Evolutionary conservation across 2,797 vertebrate species (phyloP).

Genomic region (Pitangus sulphuratus): DNA sequence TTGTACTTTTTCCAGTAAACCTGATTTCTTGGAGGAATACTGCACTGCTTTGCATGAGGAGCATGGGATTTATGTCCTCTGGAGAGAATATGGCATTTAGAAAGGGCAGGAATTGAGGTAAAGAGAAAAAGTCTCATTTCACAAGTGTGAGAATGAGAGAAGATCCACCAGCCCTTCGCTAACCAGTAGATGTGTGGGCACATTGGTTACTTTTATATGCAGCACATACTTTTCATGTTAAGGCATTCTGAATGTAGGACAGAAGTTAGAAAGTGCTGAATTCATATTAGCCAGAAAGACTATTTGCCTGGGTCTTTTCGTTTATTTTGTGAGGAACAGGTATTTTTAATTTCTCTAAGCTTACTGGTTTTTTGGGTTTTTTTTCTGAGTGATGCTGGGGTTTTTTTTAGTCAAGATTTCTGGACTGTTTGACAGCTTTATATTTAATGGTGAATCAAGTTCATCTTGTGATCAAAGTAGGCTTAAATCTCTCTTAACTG

Average conservation of each 20-base stretch:
- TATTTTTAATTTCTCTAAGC: not conserved
- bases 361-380: not conserved
- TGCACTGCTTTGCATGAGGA: not conserved
- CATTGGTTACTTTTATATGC: conserved; percentile 6
- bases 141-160: not conserved
- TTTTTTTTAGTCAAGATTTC: not conserved
- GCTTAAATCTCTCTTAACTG: not conserved
- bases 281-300: not conserved
- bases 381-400: not conserved
- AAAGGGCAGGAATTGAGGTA: not conserved
- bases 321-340: not conserved
- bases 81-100: not conserved
- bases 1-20: not conserved
- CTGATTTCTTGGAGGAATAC: not conserved
- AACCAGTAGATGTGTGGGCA: conserved; percentile 1
- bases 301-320: not conserved
- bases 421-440: not conserved
- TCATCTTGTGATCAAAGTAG: not conserved
- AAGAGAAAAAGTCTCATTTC: not conserved
- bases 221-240: not conserved
- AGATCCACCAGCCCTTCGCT: not conserved
- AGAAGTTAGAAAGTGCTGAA: not conserved
- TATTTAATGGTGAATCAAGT: not conserved
- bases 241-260: conserved; percentile 43
- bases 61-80: not conserved